Conservation (phyloP, 2,888 invertebrate genomes). For the Petrolisthes manimaculis region DNA sequence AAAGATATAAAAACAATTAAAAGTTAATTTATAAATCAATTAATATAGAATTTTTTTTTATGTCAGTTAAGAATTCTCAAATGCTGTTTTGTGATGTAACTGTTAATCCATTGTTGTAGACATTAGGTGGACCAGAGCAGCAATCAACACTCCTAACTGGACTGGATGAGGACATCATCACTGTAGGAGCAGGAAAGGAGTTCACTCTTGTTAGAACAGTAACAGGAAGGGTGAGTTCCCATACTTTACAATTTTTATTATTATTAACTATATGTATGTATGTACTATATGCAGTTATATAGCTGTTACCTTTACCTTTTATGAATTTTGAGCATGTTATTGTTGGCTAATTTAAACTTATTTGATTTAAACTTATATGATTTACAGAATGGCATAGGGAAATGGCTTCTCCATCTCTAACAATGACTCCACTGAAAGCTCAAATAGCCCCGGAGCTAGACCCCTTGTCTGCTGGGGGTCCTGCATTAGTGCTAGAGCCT, state of each 20-base stretch:
- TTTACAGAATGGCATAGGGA: no score
- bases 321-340: no score
- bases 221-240: constrained; percentile 82
- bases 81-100: neutral
- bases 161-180: constrained; percentile 82
- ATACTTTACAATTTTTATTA: constrained; percentile 20
- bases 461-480: no score
- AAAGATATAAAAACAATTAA: no score
- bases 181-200: constrained; percentile 88
- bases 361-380: no score
- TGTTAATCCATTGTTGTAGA: constrained; percentile 21
- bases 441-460: no score
- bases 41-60: neutral
- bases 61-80: neutral
- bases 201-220: constrained; percentile 86
- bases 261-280: neutral
- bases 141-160: constrained; percentile 69
- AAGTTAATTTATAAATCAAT: neutral
- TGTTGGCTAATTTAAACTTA: no score
- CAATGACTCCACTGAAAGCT: no score
- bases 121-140: constrained; percentile 81
- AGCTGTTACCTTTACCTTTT: no score
- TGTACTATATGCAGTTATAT: no score
- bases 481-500: no score
- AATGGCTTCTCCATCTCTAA: no score